phyloP scores from a whole-genome alignment of 1,140 invertebrate genomes.

The Drosophila sp. region DNA sequence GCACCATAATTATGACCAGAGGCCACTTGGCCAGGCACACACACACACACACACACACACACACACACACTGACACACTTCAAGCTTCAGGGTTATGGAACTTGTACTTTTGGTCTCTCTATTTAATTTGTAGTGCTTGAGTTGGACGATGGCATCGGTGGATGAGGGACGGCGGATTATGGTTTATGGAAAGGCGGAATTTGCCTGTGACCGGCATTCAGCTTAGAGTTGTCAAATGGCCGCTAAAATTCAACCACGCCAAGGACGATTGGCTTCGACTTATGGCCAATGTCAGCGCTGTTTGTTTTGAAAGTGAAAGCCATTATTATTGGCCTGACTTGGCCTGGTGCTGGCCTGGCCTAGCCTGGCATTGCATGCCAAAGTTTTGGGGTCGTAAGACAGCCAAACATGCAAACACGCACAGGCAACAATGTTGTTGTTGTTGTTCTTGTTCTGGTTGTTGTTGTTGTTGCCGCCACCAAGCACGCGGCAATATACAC shows the following conservation, averaged over 20 bases:
- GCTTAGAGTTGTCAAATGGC: conserved; percentile 69
- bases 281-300: conserved; percentile 55
- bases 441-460: too few species aligned
- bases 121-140: too few species aligned
- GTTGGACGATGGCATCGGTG: not conserved
- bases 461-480: too few species aligned
- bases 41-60: not conserved
- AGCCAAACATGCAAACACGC: conserved; percentile 79
- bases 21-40: conserved; percentile 36
- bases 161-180: too few species aligned
- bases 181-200: not conserved
- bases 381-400: conserved; percentile 74
- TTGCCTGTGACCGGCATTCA: conserved; percentile 55
- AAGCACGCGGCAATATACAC: conserved; percentile 1
- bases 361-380: conserved; percentile 66
- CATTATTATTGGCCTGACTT: conserved; percentile 65
- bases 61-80: too few species aligned
- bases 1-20: conserved; percentile 45
- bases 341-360: conserved; percentile 4
- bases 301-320: conserved; percentile 81
- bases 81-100: conserved; percentile 2
- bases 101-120: conserved; percentile 5
- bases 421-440: conserved; percentile 38
- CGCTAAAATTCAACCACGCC: conserved; percentile 69
- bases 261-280: conserved; percentile 61